Conservation (phyloP, 2,113 vertebrate species). For the Lampris megalopsis region DNA sequence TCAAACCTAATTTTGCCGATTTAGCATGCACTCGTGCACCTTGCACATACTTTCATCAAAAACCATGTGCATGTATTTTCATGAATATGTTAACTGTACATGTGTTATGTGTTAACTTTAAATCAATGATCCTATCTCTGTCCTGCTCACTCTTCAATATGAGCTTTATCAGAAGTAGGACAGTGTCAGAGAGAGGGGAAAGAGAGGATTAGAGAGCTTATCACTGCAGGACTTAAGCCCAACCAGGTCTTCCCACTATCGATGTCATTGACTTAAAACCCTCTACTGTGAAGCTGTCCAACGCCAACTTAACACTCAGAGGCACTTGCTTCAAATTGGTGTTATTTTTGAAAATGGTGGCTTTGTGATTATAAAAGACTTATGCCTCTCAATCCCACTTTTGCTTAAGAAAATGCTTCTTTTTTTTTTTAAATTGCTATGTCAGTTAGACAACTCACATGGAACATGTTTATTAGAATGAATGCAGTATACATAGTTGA, state of each 20-base stretch:
- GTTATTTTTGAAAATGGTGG: not conserved
- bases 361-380: not conserved
- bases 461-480: too few species aligned
- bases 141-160: not conserved
- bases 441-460: too few species aligned
- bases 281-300: constrained; percentile 1
- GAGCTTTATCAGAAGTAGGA: not conserved
- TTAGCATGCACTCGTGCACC: too few species aligned
- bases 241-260: constrained; percentile 12
- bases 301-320: not conserved
- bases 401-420: too few species aligned
- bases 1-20: too few species aligned
- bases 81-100: too few species aligned
- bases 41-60: too few species aligned
- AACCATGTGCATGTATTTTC: too few species aligned
- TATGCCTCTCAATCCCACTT: not conserved
- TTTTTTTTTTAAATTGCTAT: too few species aligned
- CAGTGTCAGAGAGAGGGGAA: constrained; percentile 12
- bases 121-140: not conserved
- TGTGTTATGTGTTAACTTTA: not conserved
- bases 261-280: constrained; percentile 14
- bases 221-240: constrained; percentile 19
- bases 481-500: too few species aligned
- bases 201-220: constrained; percentile 41
- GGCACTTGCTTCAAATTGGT: not conserved